phyloP scores from a whole-genome alignment of 2,888 invertebrate species.

The Eristalis intricaria region DNA sequence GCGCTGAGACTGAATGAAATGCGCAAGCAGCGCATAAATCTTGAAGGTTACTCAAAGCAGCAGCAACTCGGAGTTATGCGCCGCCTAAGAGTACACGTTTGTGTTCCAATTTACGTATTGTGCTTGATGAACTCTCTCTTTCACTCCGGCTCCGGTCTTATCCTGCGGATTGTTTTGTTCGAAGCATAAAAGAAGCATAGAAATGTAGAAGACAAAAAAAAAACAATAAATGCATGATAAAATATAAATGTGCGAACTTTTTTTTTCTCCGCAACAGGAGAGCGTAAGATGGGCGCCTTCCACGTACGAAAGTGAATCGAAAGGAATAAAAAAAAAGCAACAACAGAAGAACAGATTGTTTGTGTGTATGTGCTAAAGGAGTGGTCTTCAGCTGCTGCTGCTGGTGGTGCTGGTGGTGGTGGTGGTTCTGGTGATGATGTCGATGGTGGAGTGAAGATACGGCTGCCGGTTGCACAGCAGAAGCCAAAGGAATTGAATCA shows the following conservation, averaged over 20 bases:
- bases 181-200: conserved; percentile 54
- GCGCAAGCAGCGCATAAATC: conserved; percentile 71
- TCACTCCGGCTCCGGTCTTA: neutral
- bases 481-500: conserved; percentile 66
- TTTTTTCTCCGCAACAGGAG: neutral
- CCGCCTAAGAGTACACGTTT: conserved; percentile 48
- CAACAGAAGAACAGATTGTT: neutral
- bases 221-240: conserved; percentile 64
- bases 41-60: conserved; percentile 56
- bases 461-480: conserved; percentile 51
- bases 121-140: conserved; percentile 26
- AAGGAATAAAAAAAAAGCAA: neutral
- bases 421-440: too few relatives aligned
- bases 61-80: conserved; percentile 6
- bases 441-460: neutral
- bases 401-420: neutral
- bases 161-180: conserved; percentile 67
- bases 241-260: conserved; percentile 65
- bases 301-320: conserved; percentile 44
- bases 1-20: conserved; percentile 61
- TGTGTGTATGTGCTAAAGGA: conserved; percentile 33
- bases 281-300: conserved; percentile 68
- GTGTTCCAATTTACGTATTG: conserved; percentile 64
- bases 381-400: conserved; percentile 64
- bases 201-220: conserved; percentile 26